Base-by-base conservation (phyloP, 1,140 invertebrate genomes). In the Atta cephalotes region DNA sequence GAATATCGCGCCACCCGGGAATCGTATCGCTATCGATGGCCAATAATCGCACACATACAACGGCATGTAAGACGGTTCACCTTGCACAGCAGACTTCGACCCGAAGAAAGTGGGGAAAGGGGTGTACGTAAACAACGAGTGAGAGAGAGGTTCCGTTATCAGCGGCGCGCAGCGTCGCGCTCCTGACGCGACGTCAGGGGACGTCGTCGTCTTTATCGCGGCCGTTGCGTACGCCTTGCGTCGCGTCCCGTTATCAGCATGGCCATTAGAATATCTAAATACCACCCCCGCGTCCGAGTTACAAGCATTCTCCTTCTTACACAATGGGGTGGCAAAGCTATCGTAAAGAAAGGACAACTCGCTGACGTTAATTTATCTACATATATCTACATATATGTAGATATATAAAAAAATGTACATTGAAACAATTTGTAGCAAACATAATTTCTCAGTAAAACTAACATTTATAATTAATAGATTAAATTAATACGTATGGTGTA, bases 241-340 rank as follows among this genome's bases (percentile, higher is more conserved):
- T 53, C 31, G 78, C 93, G 93, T 94, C 94, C 94, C 93, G 93
- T 95, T 95, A 95, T 95, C 95, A 90, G 93, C 56, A 84, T 88
- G 90, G 90, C 93, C 94, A 95, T 95, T 95, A 95, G 94, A 95
- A 95, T 95, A 95, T 95, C 95, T 95, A 95, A 95, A 95, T 95
- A 95, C 94, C 93, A 94, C 93, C 94, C 92, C 92, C 85, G 45
- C 65, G 74, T 84, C 80, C 90, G 77, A 90, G 90, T 90, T 76
- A 70, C 80, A 62, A 49, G 21, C 56, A 10, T 31, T 25, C 62
- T 51, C 25, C 18, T 25, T 25, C 53, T 79, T 53, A 31, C 71
- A 10, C 35, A 21, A 60, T 70, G 21, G 31, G 39, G 25, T 28
- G 66, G 10, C 76, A 18, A 1, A 6, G 18, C 9, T 31, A 14